phyloP scores from a whole-genome alignment of 1,140 invertebrate genomes.

The Anoplolepis gracilipes region DNA sequence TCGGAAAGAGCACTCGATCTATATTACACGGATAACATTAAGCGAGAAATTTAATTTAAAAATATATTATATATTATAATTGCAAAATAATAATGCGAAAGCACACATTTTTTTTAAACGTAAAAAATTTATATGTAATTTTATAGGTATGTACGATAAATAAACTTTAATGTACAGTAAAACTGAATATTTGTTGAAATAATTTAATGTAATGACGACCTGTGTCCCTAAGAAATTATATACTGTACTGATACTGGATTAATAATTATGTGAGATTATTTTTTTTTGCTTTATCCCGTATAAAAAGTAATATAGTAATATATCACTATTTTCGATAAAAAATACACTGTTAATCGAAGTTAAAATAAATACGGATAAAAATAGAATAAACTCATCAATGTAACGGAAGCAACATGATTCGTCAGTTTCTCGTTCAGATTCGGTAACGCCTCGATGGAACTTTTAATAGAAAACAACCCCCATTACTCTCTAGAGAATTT shows the following conservation, averaged over 20 bases:
- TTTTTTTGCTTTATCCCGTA: not conserved
- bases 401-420: slow-evolving; percentile 9
- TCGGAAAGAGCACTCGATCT: not conserved
- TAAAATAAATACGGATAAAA: no score
- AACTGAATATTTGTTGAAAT: not conserved
- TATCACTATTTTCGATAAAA: not conserved
- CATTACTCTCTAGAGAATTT: slow-evolving; percentile 70
- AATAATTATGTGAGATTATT: not conserved
- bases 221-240: not conserved
- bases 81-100: not conserved
- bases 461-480: slow-evolving; percentile 73
- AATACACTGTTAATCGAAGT: not conserved
- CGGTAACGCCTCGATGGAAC: slow-evolving; percentile 39
- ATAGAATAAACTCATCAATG: not conserved
- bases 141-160: no score
- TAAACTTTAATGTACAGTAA: not conserved
- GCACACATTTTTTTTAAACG: not conserved
- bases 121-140: not conserved
- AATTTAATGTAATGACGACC: not conserved
- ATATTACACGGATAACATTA: not conserved
- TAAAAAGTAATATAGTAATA: slow-evolving; percentile 1
- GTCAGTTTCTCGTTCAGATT: slow-evolving; percentile 29
- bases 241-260: not conserved
- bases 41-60: not conserved
- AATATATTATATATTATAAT: not conserved